A percentile compares a stretch with the other conserved stretches of the same genome.
Conservation (phyloP, 2,797 vertebrate species). For the Phalloptychus januarius region DNA sequence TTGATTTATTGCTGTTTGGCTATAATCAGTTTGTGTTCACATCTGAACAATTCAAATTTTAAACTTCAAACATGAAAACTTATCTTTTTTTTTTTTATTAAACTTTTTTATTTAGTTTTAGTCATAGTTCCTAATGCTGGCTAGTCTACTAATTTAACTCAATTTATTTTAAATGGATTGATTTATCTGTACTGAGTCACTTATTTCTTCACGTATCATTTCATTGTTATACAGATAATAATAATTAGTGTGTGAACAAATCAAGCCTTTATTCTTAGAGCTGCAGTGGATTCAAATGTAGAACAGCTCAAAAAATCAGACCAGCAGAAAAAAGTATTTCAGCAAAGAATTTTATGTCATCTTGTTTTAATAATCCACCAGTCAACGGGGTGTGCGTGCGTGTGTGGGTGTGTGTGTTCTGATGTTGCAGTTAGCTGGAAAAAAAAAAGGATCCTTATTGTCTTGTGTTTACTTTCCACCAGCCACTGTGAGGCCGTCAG, state of each 20-base stretch:
- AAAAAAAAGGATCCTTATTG: slow-evolving; percentile 41
- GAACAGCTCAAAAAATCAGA: background rate
- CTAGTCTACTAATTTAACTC: background rate
- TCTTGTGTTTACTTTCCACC: slow-evolving; percentile 62
- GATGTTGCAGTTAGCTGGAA: slow-evolving; percentile 23
- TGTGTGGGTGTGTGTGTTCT: slow-evolving; percentile 17
- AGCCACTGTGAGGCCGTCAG: slow-evolving; percentile 41
- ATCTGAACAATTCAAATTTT: background rate
- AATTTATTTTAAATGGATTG: background rate
- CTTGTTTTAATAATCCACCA: no score
- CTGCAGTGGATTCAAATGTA: background rate
- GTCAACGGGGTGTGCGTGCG: no score
- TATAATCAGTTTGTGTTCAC: background rate
- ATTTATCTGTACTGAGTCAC: background rate
- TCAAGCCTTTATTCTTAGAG: background rate
- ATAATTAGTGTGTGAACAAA: background rate
- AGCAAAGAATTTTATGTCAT: background rate
- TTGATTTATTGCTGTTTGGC: background rate
- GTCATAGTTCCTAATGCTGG: background rate
- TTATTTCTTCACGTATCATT: background rate
- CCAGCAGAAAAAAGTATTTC: background rate
- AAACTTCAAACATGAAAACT: background rate
- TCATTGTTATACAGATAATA: background rate
- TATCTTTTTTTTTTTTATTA: no score
- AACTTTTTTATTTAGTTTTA: background rate